Evolutionary conservation across 2,797 vertebrate species (phyloP), one percentile per base, ranked within the genome.

Genomic region (Sebastes hopkinsi): DNA sequence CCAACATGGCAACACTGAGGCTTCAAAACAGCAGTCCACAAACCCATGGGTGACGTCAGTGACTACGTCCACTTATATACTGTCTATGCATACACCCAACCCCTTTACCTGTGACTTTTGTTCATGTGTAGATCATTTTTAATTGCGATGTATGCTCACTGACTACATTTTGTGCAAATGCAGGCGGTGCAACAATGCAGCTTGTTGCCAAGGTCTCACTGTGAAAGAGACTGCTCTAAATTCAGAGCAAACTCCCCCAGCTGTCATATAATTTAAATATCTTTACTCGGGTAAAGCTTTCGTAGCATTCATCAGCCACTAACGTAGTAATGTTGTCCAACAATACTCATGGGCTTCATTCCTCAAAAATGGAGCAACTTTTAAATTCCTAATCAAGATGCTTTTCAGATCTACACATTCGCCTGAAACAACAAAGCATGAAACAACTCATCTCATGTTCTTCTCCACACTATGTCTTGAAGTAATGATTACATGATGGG

Each of bases 401-500:
- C 13, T 54, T 68, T 68, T 64, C 32, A n/a, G 6, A 50, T 75
- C 42, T 14, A 5, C 8, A 55, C 6, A 12, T 73, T 58, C 59
- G 16, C 58, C n/a, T 30, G 11, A 36, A 59, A 71, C n/a, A 38
- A 23, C 29, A 46, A 71, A 72, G 52, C 29, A 56, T 32, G 20
- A 11, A 59, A 38, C 25, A 72, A 14, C 23, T 54, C 8, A 69
- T 29, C 50, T 58, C 13, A n/a, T 69, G 58, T 79, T 50, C 52
- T 59, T 75, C 11, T 8, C 50, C 32, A 11, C 30, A 34, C 16
- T 34, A 32, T 8, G 6, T 58, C 13, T 72, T 62, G n/a, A 83
- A 42, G 46, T 16, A 58, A 61, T 86, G 72, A 61, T 87, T 68
- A 59, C 61, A 60, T 25, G 12, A 81, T 69, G 46, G 29, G 58